Percentiles rank a stretch among this genome's conserved stretches.
Evolutionary conservation across 2,113 vertebrate genomes (phyloP).

Genomic region (Microtus ochrogaster): DNA sequence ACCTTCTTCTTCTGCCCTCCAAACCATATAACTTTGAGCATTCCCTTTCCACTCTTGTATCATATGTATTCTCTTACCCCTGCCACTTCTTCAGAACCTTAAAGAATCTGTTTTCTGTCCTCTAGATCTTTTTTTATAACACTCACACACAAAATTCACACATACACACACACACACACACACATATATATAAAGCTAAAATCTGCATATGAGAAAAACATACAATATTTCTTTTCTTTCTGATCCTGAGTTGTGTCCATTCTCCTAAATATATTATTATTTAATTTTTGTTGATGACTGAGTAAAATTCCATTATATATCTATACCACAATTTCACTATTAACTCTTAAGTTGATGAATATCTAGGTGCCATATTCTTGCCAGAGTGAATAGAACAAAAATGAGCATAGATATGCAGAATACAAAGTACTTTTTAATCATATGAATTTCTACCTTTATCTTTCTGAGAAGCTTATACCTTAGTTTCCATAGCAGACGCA

Average conservation of each 20-base stretch:
- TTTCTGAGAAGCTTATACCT: not conserved
- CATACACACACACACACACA: not conserved
- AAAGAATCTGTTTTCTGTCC: not conserved
- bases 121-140: not conserved
- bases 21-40: not conserved
- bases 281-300: not conserved
- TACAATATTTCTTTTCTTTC: not conserved
- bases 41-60: not conserved
- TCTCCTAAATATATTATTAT: not conserved
- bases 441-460: not conserved
- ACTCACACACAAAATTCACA: not conserved
- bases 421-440: not conserved
- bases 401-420: not conserved
- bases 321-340: not conserved
- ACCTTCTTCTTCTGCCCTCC: not conserved
- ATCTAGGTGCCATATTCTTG: not conserved
- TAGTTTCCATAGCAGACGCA: not conserved
- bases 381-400: not conserved
- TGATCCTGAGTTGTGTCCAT: not conserved
- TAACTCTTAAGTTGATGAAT: not conserved
- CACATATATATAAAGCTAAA: not conserved
- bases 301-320: not conserved
- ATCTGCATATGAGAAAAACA: not conserved
- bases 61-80: not conserved
- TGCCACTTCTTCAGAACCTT: not conserved